These are phyloP conservation scores for Orchesellides sinensis DNA, from an alignment of 2,888 invertebrate species.

Conservation along the genomic window DNA sequence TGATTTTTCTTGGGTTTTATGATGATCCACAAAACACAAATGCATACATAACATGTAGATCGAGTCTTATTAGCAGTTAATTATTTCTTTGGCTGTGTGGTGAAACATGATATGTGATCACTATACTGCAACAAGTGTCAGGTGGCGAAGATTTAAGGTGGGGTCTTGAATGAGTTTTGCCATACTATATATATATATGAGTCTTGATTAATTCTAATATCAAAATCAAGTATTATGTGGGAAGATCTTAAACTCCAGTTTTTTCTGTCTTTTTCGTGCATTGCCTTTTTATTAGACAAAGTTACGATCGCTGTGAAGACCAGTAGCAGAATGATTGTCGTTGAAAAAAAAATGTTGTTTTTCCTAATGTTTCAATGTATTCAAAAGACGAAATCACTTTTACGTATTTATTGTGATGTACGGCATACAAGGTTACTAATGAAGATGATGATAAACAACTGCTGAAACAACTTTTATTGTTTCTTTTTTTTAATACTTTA, in stretches of 20 bases:
- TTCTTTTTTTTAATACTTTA: not conserved
- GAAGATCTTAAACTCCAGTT: not conserved
- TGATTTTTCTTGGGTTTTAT: conserved; percentile 12
- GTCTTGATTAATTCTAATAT: conserved; percentile 34
- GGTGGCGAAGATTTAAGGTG: conserved; percentile 66
- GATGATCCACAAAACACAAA: conserved; percentile 18
- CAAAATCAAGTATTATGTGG: not conserved
- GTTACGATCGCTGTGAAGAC: conserved; percentile 33
- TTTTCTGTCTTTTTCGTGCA: not conserved
- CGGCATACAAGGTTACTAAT: conserved; percentile 7
- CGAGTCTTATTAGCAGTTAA: conserved; percentile 64
- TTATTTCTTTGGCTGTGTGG: conserved; percentile 60
- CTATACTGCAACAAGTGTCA: conserved; percentile 61
- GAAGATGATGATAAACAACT: conserved; percentile 49
- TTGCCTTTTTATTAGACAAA: not conserved
- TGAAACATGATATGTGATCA: conserved; percentile 51
- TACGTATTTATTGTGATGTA: not conserved
- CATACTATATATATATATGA: not conserved
- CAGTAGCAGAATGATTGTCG: conserved; percentile 62
- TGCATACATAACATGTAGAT: conserved; percentile 38
- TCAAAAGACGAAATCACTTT: not conserved
- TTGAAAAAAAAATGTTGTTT: conserved; percentile 54
- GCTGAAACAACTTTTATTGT: conserved; percentile 26
- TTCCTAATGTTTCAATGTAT: conserved; percentile 47
- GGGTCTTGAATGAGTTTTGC: conserved; percentile 24